Conservation (phyloP, 2,888 invertebrate genomes). For the Epinotia bilunana region DNA sequence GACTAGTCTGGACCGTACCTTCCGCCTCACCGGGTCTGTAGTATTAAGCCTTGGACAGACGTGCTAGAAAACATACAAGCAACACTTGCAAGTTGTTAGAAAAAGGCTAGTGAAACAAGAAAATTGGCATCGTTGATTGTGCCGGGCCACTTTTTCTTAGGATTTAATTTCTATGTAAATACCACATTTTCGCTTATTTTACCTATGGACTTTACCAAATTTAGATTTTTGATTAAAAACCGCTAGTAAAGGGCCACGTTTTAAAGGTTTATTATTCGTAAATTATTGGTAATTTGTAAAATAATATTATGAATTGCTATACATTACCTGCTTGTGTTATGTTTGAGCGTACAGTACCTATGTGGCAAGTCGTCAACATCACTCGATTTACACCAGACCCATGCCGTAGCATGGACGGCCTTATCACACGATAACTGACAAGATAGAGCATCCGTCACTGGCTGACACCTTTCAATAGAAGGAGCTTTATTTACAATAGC, state of each 20-base stretch:
- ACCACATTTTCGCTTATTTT: too few relatives aligned
- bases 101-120: background rate
- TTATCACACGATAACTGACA: too few relatives aligned
- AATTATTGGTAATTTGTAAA: background rate
- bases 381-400: too few relatives aligned
- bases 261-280: too few relatives aligned
- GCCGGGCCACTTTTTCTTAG: background rate
- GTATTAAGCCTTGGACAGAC: slow-evolving; percentile 8
- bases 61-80: background rate
- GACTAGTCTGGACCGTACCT: slow-evolving; percentile 25
- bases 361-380: too few relatives aligned
- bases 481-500: too few relatives aligned
- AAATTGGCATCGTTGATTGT: background rate
- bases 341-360: too few relatives aligned
- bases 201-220: too few relatives aligned
- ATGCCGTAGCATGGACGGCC: too few relatives aligned
- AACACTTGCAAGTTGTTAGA: background rate
- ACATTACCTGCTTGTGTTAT: background rate
- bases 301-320: background rate
- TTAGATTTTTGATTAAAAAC: too few relatives aligned
- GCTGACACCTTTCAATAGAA: too few relatives aligned
- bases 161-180: background rate
- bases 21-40: slow-evolving; percentile 24
- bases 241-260: background rate
- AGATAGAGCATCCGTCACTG: too few relatives aligned